Conservation (phyloP, 2,888 invertebrate genomes). For the Galerucella pusilla region DNA sequence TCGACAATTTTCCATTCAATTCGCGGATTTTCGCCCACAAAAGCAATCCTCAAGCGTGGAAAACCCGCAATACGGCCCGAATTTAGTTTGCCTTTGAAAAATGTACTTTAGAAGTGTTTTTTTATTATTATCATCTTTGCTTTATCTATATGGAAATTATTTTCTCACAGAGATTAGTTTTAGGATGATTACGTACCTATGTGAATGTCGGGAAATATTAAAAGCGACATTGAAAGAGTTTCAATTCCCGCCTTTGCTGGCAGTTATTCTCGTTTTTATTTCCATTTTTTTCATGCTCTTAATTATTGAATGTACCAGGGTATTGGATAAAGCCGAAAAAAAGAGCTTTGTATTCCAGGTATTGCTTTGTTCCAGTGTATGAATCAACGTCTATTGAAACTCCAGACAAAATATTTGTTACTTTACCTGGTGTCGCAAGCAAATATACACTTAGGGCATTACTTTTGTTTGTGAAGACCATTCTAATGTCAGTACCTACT, state of each 20-base stretch:
- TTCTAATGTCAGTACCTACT: no score
- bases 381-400: no score
- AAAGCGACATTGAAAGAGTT: neutral
- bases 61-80: slow-evolving; percentile 55
- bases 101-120: slow-evolving; percentile 52
- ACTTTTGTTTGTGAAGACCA: no score
- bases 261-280: no score
- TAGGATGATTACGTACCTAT: neutral
- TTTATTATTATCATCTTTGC: slow-evolving; percentile 43
- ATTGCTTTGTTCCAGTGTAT: no score
- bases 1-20: slow-evolving; percentile 61
- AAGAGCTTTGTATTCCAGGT: no score
- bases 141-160: slow-evolving; percentile 54
- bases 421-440: no score
- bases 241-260: neutral
- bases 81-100: slow-evolving; percentile 56
- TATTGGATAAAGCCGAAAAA: no score
- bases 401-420: no score
- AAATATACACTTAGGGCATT: no score
- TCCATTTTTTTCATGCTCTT: no score
- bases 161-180: slow-evolving; percentile 26
- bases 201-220: slow-evolving; percentile 2
- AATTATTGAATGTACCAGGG: no score
- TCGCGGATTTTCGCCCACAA: slow-evolving; percentile 56
- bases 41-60: slow-evolving; percentile 55